A percentile compares a stretch with the other conserved stretches of the same genome.
These are phyloP conservation scores for Calephelis nemesis DNA, from an alignment of 1,140 invertebrate genomes.

Conservation along the genomic window DNA sequence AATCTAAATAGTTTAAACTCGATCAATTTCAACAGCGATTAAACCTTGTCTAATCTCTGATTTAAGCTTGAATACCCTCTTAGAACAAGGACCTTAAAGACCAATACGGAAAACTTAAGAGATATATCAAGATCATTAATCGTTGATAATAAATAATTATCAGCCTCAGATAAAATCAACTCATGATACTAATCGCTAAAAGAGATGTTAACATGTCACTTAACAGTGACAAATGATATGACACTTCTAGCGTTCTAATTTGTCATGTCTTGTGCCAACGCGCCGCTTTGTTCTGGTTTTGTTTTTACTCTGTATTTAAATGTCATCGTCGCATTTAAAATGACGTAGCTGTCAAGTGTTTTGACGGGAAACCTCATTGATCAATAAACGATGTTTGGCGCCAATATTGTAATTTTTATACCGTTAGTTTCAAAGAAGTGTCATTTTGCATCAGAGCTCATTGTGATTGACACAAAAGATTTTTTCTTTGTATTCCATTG, in stretches of 20 bases:
- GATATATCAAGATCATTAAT: slow-evolving; percentile 13
- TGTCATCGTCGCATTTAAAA: slow-evolving; percentile 16
- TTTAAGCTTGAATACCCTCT: no score
- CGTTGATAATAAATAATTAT: slow-evolving; percentile 15
- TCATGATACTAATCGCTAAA: slow-evolving; percentile 31
- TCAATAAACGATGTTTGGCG: slow-evolving; percentile 11
- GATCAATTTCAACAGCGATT: neutral
- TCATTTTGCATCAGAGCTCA: slow-evolving; percentile 1
- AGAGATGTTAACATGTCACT: slow-evolving; percentile 36
- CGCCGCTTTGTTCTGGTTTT: slow-evolving; percentile 17
- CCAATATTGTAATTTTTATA: slow-evolving; percentile 16
- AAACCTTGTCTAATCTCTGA: no score
- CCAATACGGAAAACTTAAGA: slow-evolving; percentile 7
- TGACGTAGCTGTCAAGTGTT: slow-evolving; percentile 12
- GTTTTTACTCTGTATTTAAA: slow-evolving; percentile 19
- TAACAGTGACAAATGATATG: slow-evolving; percentile 51
- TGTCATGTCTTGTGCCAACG: slow-evolving; percentile 37
- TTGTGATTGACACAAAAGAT: slow-evolving; percentile 8
- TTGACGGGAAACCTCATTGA: slow-evolving; percentile 11
- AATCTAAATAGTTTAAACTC: no score
- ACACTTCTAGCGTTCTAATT: slow-evolving; percentile 39
- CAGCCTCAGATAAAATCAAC: slow-evolving; percentile 16
- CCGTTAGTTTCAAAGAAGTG: slow-evolving; percentile 13
- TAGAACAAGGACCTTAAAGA: no score
- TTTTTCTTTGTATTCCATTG: slow-evolving; percentile 4